Evolutionary conservation across 2,113 vertebrate genomes (phyloP).

Genomic region (Capreolus pygargus): DNA sequence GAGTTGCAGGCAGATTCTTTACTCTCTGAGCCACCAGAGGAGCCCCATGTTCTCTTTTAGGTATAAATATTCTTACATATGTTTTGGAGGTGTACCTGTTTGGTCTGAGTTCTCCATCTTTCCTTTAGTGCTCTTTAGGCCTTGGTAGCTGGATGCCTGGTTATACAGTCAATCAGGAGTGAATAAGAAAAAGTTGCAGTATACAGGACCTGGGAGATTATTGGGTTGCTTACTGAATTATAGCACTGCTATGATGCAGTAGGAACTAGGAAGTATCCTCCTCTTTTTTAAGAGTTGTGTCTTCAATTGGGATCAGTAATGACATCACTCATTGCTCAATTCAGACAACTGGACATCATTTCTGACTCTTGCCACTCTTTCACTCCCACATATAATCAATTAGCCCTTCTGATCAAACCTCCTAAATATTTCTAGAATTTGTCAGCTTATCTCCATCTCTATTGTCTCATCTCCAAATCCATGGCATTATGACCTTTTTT

Average conservation of each 20-base stretch:
- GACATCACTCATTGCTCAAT: background rate
- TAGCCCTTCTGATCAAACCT: background rate
- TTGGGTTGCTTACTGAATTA: background rate
- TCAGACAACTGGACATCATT: conserved; percentile 15
- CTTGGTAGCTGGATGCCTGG: background rate
- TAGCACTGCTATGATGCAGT: background rate
- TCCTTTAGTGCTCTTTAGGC: background rate
- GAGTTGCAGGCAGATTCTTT: background rate
- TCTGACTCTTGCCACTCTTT: background rate
- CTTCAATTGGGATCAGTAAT: background rate
- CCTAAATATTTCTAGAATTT: conserved; percentile 21
- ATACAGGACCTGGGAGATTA: background rate
- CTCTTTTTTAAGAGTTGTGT: background rate
- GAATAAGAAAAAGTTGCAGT: background rate
- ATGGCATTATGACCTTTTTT: background rate
- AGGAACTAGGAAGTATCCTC: background rate
- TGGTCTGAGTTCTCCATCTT: background rate
- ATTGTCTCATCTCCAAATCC: background rate
- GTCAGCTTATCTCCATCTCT: background rate
- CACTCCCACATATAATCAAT: background rate
- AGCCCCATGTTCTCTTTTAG: background rate
- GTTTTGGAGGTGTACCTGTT: background rate
- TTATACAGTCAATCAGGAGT: background rate
- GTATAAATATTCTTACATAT: background rate
- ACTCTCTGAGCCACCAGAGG: background rate